Evolutionary conservation across 2,113 vertebrate genomes (phyloP), one percentile per base, ranked within the genome.

Genomic region (Stomatorhinus ivindoensis): DNA sequence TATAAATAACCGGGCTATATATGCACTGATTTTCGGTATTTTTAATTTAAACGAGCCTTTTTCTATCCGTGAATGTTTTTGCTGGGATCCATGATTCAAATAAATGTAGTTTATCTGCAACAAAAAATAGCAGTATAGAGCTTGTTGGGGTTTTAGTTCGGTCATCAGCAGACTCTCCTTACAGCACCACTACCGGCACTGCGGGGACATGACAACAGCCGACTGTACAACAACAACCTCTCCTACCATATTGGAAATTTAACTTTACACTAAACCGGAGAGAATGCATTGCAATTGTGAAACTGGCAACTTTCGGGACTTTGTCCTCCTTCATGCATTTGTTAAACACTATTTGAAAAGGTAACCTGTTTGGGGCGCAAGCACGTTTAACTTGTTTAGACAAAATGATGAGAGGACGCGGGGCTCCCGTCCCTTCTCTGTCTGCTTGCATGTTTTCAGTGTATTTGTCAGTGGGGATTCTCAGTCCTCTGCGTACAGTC

Each of bases 111-210:
- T 91, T 91, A 92, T 96, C 95, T 95, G 92, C 95, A 95, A 96
- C 95, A 94, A 95, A 95, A 96, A 95, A 96, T 92, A 96, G 96
- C 96, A 96, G 90, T 92, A 91, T 89, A 91, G 95, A 95, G 96
- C 95, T 84, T 95, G 95, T 95, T 94, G 95, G 94, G 88, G 95
- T 95, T 92, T 92, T 92, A 92, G 96, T 95, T 95, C 93, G 90
- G 95, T 95, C 92, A 94, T 93, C 93, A 91, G 95, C 95, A 95
- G 95, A 96, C 96, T 97, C 96, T 97, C 96, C 96, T 93, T 95
- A 97, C 96, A 97, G 97, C 97, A 97, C 97, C 96, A 97, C 97
- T 97, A 97, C 97, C 95, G 97, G 97, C 96, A 96, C 97, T 88
- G 96, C 93, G 96, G 95, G 96, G 96, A 97, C 97, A 97, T 97